phyloP scores from a whole-genome alignment of 2,797 vertebrate species.

The Coracias cyanogaster region DNA sequence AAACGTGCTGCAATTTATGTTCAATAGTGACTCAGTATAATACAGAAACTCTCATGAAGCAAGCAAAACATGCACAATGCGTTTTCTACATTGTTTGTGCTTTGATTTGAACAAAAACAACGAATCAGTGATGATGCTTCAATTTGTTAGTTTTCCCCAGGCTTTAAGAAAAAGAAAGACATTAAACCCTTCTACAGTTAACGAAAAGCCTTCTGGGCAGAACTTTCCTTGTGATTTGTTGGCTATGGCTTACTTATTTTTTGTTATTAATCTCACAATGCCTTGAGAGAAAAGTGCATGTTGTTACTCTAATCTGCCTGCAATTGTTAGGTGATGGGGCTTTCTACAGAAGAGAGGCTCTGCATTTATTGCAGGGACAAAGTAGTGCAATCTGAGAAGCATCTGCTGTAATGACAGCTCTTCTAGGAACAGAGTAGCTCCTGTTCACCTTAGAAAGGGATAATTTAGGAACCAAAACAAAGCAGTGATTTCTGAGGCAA shows the following conservation, averaged over 20 bases:
- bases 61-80: too few species aligned
- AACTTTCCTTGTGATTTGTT: neutral
- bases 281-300: neutral
- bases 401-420: neutral
- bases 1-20: too few species aligned
- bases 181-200: neutral
- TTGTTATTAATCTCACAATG: neutral
- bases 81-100: too few species aligned
- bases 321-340: neutral
- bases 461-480: neutral
- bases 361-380: neutral
- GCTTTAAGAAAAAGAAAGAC: neutral
- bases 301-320: neutral
- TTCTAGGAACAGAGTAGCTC: neutral
- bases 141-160: neutral
- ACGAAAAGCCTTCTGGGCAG: constrained; percentile 24
- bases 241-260: neutral
- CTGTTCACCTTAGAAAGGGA: neutral
- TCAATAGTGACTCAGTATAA: too few species aligned
- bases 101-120: too few species aligned
- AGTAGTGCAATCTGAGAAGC: neutral
- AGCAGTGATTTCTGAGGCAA: neutral
- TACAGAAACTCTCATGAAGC: too few species aligned
- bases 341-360: neutral
- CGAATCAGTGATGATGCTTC: neutral